A percentile compares a stretch with the other conserved stretches of the same genome.
These are phyloP conservation scores for Lipotes vexillifer DNA, from an alignment of 2,113 vertebrate genomes.

Conservation along the genomic window DNA sequence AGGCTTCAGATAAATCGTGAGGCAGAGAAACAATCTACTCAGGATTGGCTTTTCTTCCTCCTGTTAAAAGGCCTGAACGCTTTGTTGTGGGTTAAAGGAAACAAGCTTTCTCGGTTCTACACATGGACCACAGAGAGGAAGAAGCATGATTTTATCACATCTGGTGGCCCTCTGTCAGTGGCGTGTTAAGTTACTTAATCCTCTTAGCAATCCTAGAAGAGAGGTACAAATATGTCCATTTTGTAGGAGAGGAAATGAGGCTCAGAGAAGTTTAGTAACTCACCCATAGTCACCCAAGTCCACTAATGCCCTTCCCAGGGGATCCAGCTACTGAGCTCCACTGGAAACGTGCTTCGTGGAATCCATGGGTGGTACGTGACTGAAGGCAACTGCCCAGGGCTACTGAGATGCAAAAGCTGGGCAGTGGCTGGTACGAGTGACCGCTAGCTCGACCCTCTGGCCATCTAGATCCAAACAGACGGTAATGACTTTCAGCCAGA, in stretches of 20 bases:
- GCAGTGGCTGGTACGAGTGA: no score
- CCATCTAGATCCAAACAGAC: not conserved
- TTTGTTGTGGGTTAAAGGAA: not conserved
- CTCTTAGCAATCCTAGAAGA: not conserved
- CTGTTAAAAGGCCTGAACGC: not conserved
- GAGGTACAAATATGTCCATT: not conserved
- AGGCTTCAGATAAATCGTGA: not conserved
- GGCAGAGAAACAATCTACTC: not conserved
- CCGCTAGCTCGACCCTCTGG: not conserved
- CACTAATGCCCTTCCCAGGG: no score
- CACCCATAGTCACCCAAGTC: not conserved
- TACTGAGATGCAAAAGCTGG: not conserved
- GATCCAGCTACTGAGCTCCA: not conserved
- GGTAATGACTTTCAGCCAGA: not conserved
- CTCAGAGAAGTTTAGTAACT: not conserved
- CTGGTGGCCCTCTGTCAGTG: not conserved
- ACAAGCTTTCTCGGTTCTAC: not conserved
- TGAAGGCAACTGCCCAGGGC: not conserved
- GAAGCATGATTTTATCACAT: not conserved
- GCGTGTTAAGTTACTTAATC: not conserved
- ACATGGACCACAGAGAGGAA: not conserved
- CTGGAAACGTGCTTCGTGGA: no score
- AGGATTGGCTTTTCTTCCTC: not conserved
- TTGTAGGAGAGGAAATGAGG: not conserved
- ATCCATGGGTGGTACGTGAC: rapidly evolving